Evolutionary conservation across 2,888 invertebrate genomes (phyloP), one percentile per base, ranked within the genome.

Genomic region (Adelognathus sp.): DNA sequence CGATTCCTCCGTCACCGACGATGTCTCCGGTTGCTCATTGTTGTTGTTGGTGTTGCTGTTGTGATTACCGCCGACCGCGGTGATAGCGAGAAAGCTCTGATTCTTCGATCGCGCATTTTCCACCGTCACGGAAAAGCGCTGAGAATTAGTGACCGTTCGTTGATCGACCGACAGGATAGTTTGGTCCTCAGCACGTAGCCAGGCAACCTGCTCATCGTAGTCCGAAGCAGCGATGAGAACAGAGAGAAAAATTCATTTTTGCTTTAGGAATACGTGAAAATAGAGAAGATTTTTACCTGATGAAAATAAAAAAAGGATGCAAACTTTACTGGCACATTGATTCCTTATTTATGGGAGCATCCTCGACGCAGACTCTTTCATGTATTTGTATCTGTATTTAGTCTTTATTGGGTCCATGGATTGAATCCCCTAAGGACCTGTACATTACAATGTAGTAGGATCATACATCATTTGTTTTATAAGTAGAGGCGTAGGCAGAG

Each of bases 141-240:
- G 93, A 88, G 96, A 96, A 91, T 96, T 95, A 0, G 95, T 95
- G 80, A 96, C 95, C 79, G 95, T 94, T n/a, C 95, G 93, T 14
- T 94, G 95, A 90, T 95, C 95, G 7, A 96, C 93, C 2, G 95
- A 95, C 41, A 96, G 92, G 79, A 96, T 95, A 3, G 96, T 96
- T 91, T 96, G 95, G 87, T 96, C 96, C 84, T 95, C 95, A 0
- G 95, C 94, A 82, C 95, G 93, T 87, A 96, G 94, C 96, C 96
- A 96, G 83, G 95, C 96, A 69, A 96, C 96, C 96, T 96, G 92
- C 56, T 64, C 52, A 67, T 58, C 72, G 79, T 44, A 50, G 63
- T 56, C n/a, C n/a, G n/a, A n/a, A n/a, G n/a, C n/a, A n/a, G n/a
- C n/a, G n/a, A n/a, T n/a, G n/a, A n/a, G 76, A 78, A 64, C 75